Evolutionary conservation across 2,113 vertebrate species (phyloP).

Genomic region (Perognathus longimembris): DNA sequence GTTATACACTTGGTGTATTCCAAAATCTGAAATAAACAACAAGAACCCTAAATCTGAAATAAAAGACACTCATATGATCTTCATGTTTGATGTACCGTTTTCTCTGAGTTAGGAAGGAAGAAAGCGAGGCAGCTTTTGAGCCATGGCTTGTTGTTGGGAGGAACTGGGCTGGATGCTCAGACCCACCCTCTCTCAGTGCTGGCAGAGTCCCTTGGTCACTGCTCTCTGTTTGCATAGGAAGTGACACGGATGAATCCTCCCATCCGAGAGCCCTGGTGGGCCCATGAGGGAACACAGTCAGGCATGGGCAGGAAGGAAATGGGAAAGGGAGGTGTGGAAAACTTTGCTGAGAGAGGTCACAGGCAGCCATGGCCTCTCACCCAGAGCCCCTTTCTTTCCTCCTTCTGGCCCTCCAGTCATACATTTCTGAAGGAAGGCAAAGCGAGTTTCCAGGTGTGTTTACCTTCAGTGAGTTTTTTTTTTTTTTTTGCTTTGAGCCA

Average conservation of each 20-base stretch:
- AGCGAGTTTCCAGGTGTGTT: neutral
- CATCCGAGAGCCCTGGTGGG: conserved; percentile 11
- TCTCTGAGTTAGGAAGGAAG: neutral
- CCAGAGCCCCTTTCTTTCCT: neutral
- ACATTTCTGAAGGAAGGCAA: neutral
- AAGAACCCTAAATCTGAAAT: neutral
- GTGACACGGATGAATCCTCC: conserved; percentile 29
- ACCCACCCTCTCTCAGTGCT: no score
- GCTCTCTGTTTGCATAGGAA: conserved; percentile 45
- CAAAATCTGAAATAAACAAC: neutral
- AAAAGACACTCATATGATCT: neutral
- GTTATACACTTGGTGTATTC: neutral
- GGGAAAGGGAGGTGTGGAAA: conserved; percentile 60
- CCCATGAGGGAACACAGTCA: neutral
- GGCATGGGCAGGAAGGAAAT: conserved; percentile 59
- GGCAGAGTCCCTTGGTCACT: neutral
- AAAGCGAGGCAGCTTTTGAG: neutral
- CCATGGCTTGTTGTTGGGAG: neutral
- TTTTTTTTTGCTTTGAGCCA: conserved; percentile 26
- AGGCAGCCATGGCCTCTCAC: neutral
- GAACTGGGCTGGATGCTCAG: neutral
- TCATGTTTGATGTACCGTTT: neutral
- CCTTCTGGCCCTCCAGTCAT: neutral
- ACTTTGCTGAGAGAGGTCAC: neutral
- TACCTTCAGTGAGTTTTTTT: neutral